Evolutionary conservation across 2,888 invertebrate genomes (phyloP).

Genomic region (Dryobotodes eremita): DNA sequence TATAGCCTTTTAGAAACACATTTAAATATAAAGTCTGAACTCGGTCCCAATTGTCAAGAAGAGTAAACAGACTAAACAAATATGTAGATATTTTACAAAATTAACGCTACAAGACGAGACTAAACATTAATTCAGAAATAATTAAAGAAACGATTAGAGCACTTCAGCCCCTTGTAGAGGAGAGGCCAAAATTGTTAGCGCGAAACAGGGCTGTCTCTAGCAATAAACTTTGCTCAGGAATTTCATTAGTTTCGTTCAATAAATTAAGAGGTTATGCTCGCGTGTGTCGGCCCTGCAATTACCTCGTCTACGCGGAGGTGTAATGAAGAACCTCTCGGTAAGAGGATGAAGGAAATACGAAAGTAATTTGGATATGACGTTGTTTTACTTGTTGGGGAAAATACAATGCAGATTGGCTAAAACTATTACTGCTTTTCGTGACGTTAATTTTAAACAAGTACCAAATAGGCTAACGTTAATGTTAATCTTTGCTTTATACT

Average conservation of each 20-base stretch:
- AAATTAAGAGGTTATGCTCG: slow-evolving; percentile 91
- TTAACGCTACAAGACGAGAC: slow-evolving; percentile 76
- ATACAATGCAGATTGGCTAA: slow-evolving; percentile 14
- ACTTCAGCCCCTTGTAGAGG: slow-evolving; percentile 70
- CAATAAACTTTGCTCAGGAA: slow-evolving; percentile 89
- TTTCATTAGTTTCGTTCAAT: slow-evolving; percentile 91
- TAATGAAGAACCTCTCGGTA: slow-evolving; percentile 87
- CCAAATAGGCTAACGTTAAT: background rate
- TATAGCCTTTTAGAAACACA: background rate
- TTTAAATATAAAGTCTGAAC: background rate
- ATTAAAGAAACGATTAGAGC: slow-evolving; percentile 89
- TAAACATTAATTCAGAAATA: slow-evolving; percentile 88
- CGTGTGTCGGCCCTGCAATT: slow-evolving; percentile 90
- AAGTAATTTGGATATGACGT: slow-evolving; percentile 73
- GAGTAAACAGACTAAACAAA: slow-evolving; percentile 35
- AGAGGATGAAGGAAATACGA: slow-evolving; percentile 64
- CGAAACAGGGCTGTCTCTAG: slow-evolving; percentile 88
- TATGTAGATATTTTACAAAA: slow-evolving; percentile 69
- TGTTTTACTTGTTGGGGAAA: slow-evolving; percentile 28
- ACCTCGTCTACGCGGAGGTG: slow-evolving; percentile 85
- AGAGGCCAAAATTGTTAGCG: slow-evolving; percentile 86
- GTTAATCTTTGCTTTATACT: background rate
- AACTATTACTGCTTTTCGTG: background rate
- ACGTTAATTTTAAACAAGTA: background rate
- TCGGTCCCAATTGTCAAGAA: background rate